Base-by-base conservation (phyloP, 1,140 invertebrate species). In the Macrobrachium rosenbergii region DNA sequence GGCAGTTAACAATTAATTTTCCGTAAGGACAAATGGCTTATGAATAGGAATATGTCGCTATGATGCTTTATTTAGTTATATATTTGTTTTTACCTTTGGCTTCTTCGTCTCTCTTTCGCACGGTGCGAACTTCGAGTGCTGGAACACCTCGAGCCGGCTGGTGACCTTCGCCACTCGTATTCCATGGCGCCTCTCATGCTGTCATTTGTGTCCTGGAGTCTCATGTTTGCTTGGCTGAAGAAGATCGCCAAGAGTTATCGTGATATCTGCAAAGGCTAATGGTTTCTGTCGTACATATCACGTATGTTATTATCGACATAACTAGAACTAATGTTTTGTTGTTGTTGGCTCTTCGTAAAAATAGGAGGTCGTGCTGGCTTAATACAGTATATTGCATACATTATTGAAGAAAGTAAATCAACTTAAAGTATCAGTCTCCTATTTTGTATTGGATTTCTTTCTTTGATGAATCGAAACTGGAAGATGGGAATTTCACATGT, bases 181-280 rank as follows among this genome's bases (percentile, higher is more conserved):
- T 93, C 93, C 43, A 94, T 88, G 21, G 91, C 91, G 63, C 91
- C 91, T 75, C 93, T 89, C 21, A 94, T 91, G 89, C 92, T 92
- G 89, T 94, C 93, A 89, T 93, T 93, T 5, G 93, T 93, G 85
- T 94, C 93, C 88, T 93, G 92, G 0, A 94, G 90, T 73, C 92
- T 91, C 89, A 93, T 92, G 89, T 94, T 94, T 11, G 93, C 93
- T 88, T 94, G 93, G 83, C 93, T 93, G 89, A 86, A 90, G 17
- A 60, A 63, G 23, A 67, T 45, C 17, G 10, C 12, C 3, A 60
- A 16, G 12, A 0, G 7, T 21, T 72, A 28, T 12, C 11, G 8
- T 52, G 11, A 10, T 7, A 3, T 10, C 23, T 12, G 8, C 16
- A 21, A 21, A 8, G 64, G 52, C 52, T 52, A 12, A 37, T 37